phyloP scores from a whole-genome alignment of 2,888 invertebrate genomes.

The Yponomeuta sedellus region DNA sequence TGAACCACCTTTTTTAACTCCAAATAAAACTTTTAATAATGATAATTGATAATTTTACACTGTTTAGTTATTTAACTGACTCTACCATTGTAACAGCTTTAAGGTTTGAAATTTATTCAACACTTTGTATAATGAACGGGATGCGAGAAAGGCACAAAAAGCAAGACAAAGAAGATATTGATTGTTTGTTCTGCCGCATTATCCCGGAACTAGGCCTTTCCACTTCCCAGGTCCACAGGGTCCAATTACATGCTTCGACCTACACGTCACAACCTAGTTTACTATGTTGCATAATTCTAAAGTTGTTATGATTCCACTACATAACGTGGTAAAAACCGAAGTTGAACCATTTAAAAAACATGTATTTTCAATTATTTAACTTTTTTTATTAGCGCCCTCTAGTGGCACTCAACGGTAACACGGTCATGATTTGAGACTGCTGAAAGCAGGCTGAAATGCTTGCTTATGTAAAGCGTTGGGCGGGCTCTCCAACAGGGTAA shows the following conservation, averaged over 20 bases:
- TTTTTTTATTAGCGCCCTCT: not conserved
- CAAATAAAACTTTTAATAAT: too few relatives aligned
- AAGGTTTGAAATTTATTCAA: too few relatives aligned
- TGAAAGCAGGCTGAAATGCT: not conserved
- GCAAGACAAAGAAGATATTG: not conserved
- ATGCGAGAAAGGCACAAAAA: not conserved
- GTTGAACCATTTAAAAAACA: too few relatives aligned
- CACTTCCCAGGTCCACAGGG: not conserved
- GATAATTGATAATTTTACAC: too few relatives aligned
- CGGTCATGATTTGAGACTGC: not conserved
- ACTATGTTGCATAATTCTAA: not conserved
- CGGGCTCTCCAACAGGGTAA: not conserved
- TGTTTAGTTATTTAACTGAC: too few relatives aligned
- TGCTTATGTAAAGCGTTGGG: too few relatives aligned
- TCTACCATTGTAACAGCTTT: too few relatives aligned
- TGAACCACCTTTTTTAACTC: too few relatives aligned
- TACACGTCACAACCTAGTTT: too few relatives aligned
- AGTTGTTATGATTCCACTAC: too few relatives aligned
- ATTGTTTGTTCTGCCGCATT: conserved; percentile 1
- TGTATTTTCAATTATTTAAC: not conserved
- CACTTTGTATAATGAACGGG: too few relatives aligned
- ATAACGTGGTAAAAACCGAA: too few relatives aligned
- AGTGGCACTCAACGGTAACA: not conserved
- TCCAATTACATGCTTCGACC: not conserved
- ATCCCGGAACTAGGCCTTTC: not conserved